phyloP scores from a whole-genome alignment of 1,140 invertebrate species.

The Pseudomyrmex gracilis region DNA sequence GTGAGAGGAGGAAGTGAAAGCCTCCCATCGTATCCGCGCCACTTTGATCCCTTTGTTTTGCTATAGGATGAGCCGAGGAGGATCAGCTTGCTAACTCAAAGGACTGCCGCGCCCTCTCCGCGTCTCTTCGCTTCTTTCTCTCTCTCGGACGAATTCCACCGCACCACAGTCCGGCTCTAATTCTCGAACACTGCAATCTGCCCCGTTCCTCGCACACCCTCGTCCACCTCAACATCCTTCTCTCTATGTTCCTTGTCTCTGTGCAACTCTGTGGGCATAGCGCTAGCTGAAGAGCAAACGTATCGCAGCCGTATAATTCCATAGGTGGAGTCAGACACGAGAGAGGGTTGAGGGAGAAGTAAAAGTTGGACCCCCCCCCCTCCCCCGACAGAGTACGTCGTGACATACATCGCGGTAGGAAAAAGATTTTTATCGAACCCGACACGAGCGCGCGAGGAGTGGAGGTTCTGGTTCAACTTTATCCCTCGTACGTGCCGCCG shows the following conservation, averaged over 20 bases:
- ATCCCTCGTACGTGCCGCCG: slow-evolving; percentile 80
- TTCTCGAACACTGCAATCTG: slow-evolving; percentile 34
- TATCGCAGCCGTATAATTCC: slow-evolving; percentile 73
- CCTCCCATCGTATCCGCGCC: slow-evolving; percentile 69
- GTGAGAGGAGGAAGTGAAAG: slow-evolving; percentile 65
- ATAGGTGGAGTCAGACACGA: slow-evolving; percentile 58
- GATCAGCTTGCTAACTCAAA: slow-evolving; percentile 79
- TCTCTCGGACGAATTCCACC: slow-evolving; percentile 53
- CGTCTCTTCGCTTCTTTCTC: slow-evolving; percentile 55
- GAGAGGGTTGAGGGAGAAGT: neutral
- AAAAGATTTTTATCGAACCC: slow-evolving; percentile 58
- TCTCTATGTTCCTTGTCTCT: neutral
- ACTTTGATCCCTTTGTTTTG: slow-evolving; percentile 78
- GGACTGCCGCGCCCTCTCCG: slow-evolving; percentile 64
- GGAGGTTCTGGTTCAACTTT: slow-evolving; percentile 72
- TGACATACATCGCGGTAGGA: slow-evolving; percentile 7
- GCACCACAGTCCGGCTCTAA: slow-evolving; percentile 58
- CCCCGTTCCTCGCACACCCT: neutral
- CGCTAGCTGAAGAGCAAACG: slow-evolving; percentile 76
- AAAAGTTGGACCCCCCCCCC: slow-evolving; percentile 31
- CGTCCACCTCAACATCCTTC: neutral
- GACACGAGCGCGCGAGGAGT: slow-evolving; percentile 30
- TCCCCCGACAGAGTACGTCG: slow-evolving; percentile 32
- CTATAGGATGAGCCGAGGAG: slow-evolving; percentile 74
- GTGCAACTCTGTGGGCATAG: slow-evolving; percentile 70